phyloP scores from a whole-genome alignment of 2,797 vertebrate genomes.

The Sebastes umbrosus region DNA sequence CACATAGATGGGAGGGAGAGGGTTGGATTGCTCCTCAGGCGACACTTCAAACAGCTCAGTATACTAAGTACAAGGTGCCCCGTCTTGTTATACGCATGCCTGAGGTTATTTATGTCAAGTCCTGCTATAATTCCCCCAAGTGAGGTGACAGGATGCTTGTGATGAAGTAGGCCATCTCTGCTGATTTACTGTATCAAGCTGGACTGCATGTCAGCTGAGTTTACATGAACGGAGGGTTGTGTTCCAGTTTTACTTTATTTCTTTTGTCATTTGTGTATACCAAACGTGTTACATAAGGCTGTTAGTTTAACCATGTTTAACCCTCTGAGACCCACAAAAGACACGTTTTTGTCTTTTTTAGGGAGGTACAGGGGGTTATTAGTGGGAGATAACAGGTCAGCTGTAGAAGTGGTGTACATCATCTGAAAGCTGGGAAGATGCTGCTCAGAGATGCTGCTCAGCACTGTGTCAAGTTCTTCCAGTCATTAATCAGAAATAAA shows the following conservation, averaged over 20 bases:
- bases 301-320: neutral
- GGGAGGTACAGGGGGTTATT: accelerated
- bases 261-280: neutral
- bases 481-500: no score
- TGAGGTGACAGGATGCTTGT: neutral
- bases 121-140: neutral
- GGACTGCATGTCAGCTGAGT: slow-evolving; percentile 15
- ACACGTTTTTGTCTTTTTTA: no score
- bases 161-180: slow-evolving; percentile 16
- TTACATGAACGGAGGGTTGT: neutral
- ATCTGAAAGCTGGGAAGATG: no score
- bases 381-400: no score
- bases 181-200: slow-evolving; percentile 14
- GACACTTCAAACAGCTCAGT: neutral
- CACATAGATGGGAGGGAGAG: neutral
- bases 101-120: slow-evolving; percentile 29
- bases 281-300: neutral
- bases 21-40: neutral
- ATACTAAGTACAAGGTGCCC: neutral
- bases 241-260: neutral
- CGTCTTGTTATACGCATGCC: slow-evolving; percentile 30
- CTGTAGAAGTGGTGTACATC: no score
- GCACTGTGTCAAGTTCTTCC: no score
- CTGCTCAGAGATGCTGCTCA: no score
- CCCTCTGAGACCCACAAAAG: accelerated